Base-by-base conservation (phyloP, 2,888 invertebrate species). In the Poecilobothrus nobilitatus region DNA sequence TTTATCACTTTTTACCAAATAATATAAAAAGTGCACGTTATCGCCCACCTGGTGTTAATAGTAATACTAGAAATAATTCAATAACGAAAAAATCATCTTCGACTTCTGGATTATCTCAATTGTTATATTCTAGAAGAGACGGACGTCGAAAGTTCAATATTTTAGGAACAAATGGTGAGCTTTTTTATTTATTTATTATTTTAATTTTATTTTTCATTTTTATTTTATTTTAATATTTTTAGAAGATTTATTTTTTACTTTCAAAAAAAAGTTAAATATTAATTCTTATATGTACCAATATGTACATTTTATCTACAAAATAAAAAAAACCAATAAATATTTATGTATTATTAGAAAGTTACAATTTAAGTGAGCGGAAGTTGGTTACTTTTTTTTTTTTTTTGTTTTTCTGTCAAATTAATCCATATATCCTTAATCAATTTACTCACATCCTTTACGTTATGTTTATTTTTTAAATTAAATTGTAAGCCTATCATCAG, bases 21-120 rank as follows among this genome's bases (percentile, higher is more conserved):
- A 86, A 89, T 72, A 93, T 92, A 65, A 94, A 94, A 78, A 94
- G 93, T 67, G 94, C 94, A 63, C 84, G 94, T 62, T 94, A 94
- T 80, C 84, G 94, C 6, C 92, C 94, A 1, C 93, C 94, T 0
- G 93, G 91, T 1, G 91, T 90, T 82, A 63, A 63, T 63, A 62
- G n/a, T 62, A 67, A 62, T 37, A 67, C 87, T 53, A 86, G 90
- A 64, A 83, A 81, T 6, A 78, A 81, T 65, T 75, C 78, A n/a
- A 82, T 83, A 69, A 89, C 91, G 0, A 91, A 91, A 74, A 84
- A 92, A 44, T 89, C 91, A 0, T 87, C 89, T 10, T 90, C 90
- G 21, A 90, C 90, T 0, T 90, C 91, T 2, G 91, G 91, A 0
- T 83, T 92, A 61, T 91, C 91, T 73, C 88, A 86, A 53, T 79